Percentiles rank a stretch among this genome's conserved stretches.
Evolutionary conservation across 2,888 invertebrate genomes (phyloP).

Genomic region (Syrphus vitripennis): DNA sequence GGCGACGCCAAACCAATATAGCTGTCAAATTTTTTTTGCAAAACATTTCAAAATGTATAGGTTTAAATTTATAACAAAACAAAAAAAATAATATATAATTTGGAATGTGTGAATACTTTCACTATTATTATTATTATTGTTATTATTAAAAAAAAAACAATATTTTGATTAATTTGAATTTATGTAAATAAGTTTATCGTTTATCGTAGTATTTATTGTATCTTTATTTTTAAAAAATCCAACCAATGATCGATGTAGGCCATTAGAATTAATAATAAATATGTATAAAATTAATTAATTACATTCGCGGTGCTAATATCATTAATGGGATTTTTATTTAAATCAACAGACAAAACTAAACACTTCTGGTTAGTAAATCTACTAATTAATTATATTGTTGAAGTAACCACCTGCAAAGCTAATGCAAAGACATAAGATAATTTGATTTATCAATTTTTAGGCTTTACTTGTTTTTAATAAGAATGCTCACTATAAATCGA

Average conservation of each 20-base stretch:
- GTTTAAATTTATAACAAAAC: not conserved
- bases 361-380: not conserved
- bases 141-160: not conserved
- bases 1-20: not conserved
- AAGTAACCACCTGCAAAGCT: not conserved
- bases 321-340: slow-evolving; percentile 4
- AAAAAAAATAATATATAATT: not conserved
- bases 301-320: slow-evolving; percentile 17
- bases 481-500: no score
- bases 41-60: not conserved
- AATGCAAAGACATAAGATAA: not conserved
- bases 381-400: not conserved
- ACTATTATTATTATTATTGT: not conserved
- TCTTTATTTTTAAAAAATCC: not conserved
- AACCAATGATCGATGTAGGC: slow-evolving; percentile 37
- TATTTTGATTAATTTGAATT: not conserved
- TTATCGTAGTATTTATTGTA: not conserved
- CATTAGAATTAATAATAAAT: slow-evolving; percentile 36
- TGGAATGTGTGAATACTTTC: no score
- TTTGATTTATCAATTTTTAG: not conserved
- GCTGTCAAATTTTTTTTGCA: slow-evolving; percentile 12
- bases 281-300: not conserved
- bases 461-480: not conserved
- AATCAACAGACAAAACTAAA: not conserved
- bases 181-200: not conserved